Base-by-base conservation (phyloP, 2,888 invertebrate species). In the Rugalucina vietnamica region DNA sequence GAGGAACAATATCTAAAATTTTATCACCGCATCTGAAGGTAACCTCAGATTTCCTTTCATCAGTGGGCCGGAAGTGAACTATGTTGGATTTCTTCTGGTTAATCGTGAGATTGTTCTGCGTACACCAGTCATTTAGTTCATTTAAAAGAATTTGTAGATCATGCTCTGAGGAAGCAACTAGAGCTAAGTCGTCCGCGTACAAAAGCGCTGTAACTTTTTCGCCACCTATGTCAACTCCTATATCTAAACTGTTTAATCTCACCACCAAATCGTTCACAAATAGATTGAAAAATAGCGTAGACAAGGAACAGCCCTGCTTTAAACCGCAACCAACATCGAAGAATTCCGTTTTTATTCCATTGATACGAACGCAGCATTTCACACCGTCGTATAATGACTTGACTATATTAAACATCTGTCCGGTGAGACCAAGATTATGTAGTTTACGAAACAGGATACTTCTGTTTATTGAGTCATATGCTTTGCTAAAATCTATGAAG, bases 311-410 rank as follows among this genome's bases (percentile, higher is more conserved):
- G n/a, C 37, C 71, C n/a, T 71, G 71, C n/a, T 71, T 71, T 37
- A 71, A 71, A n/a, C 71, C 37, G 37, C 71, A 71, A n/a, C 37
- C 37, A 21, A 71, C 37, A 36, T 71, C 34, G 37, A 71, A 71
- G 14, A 34, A 36, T 12, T 34, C 36, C 4, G 71, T 36, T 36
- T 34, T 37, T 21, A 71, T 36, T 1, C 71, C 71, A 36, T 71
- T 71, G 12, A 71, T 10, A 71, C 71, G 71, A 24, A 71, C 71
- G 37, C 71, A 71, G 37, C 71, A 71, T 18, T 71, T 71, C 3
- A 72, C 72, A 24, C 27, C 72, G 8, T 72, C 29, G 29, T 72
- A 72, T 29, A 72, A 34, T 24, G 72, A 72, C 27, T 43, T 39
- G 8, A 72, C 43, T 18, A 49, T 27, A 4, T 43, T 18, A 12